Percentiles rank a stretch among this genome's conserved stretches.
Conservation (phyloP, 1,140 invertebrate species). For the Laodelphax striatellus region DNA sequence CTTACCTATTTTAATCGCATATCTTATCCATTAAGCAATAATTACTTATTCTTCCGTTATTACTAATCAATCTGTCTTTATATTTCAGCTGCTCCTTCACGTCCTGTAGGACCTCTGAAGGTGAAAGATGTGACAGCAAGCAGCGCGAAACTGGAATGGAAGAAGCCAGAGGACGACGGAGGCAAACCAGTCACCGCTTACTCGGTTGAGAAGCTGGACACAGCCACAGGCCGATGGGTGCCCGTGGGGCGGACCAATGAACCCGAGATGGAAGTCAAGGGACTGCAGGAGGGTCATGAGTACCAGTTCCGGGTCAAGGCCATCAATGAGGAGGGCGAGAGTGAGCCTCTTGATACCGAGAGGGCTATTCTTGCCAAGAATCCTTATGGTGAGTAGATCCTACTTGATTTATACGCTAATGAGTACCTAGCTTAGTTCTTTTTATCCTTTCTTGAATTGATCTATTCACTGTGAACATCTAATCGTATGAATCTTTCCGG, state of each 20-base stretch:
- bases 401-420: too few species aligned
- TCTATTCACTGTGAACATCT: too few species aligned
- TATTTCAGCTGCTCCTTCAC: conserved; percentile 55
- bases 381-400: conserved; percentile 65
- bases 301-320: conserved; percentile 96
- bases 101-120: conserved; percentile 83
- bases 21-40: too few species aligned
- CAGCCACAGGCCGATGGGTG: conserved; percentile 84
- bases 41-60: neutral
- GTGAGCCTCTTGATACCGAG: conserved; percentile 85
- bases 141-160: conserved; percentile 88
- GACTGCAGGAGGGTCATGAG: conserved; percentile 84
- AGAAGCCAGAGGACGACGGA: conserved; percentile 96
- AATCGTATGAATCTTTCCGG: too few species aligned
- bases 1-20: too few species aligned
- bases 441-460: too few species aligned
- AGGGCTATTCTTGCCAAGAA: conserved; percentile 80
- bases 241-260: conserved; percentile 75
- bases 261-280: conserved; percentile 82
- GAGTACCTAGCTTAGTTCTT: too few species aligned
- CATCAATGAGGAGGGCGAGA: conserved; percentile 96
- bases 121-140: conserved; percentile 87
- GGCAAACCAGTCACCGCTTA: conserved; percentile 94
- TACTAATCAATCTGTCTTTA: neutral
- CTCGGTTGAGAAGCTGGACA: conserved; percentile 93